Evolutionary conservation across 2,797 vertebrate genomes (phyloP).

Genomic region (Pangasius larnaudii): DNA sequence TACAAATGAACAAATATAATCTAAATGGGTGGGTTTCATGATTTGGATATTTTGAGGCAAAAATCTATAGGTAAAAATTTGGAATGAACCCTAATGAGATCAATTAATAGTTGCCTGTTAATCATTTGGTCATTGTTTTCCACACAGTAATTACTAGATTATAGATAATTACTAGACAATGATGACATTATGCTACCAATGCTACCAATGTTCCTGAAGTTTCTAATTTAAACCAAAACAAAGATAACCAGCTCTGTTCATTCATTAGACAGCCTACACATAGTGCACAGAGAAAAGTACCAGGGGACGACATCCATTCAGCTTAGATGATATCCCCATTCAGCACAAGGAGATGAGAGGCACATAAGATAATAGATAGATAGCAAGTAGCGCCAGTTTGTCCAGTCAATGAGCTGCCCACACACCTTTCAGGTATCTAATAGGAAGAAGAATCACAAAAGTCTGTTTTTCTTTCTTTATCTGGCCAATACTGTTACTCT

Average conservation of each 20-base stretch:
- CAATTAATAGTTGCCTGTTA: not conserved
- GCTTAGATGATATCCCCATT: slow-evolving; percentile 28
- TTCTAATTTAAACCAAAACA: not conserved
- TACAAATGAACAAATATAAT: not conserved
- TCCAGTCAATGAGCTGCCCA: slow-evolving; percentile 55
- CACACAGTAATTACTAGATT: not conserved
- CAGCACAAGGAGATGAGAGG: slow-evolving; percentile 28
- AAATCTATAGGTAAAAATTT: not conserved
- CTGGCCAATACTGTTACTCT: slow-evolving; percentile 48
- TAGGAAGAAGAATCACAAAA: slow-evolving; percentile 50
- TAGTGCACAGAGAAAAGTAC: slow-evolving; percentile 24
- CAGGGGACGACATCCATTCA: slow-evolving; percentile 20
- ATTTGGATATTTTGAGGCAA: not conserved
- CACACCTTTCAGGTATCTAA: slow-evolving; percentile 45
- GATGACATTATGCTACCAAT: not conserved
- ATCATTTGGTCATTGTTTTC: not conserved
- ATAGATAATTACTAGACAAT: not conserved
- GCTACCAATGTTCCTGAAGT: not conserved
- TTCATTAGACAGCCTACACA: slow-evolving; percentile 15
- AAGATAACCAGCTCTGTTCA: slow-evolving; percentile 32
- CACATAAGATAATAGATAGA: slow-evolving; percentile 24
- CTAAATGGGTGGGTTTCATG: not conserved
- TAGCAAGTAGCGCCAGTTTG: slow-evolving; percentile 32
- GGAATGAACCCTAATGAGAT: not conserved
- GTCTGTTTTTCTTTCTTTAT: slow-evolving; percentile 45